phyloP scores from a whole-genome alignment of 2,888 invertebrate species.

The Geotrupes spiniger region DNA sequence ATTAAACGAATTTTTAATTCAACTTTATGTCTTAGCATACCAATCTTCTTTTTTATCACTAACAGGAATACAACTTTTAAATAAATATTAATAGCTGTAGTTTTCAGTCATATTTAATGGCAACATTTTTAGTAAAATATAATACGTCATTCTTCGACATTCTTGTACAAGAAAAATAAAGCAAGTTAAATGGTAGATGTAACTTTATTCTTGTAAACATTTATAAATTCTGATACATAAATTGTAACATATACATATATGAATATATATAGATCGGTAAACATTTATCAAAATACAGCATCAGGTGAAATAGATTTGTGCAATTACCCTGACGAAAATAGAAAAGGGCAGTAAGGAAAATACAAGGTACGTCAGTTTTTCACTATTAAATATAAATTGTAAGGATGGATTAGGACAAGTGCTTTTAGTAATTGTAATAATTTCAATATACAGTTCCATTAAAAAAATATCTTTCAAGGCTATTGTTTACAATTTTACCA shows the following conservation, averaged over 20 bases:
- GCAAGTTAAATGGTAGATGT: not conserved
- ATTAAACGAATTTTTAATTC: no score
- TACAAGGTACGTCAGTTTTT: not conserved
- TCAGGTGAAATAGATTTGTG: constrained; percentile 16
- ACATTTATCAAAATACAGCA: constrained; percentile 22
- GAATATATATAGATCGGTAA: constrained; percentile 15
- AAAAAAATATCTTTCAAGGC: not conserved
- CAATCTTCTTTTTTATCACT: no score
- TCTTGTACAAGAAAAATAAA: no score
- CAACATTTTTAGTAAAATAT: no score
- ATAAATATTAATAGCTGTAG: no score
- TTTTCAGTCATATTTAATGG: no score
- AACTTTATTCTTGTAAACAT: constrained; percentile 19
- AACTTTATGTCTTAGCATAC: no score
- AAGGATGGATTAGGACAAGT: no score
- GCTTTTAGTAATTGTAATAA: no score
- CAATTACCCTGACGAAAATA: constrained; percentile 18
- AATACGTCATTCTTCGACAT: no score
- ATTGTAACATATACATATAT: constrained; percentile 16
- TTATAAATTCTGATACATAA: constrained; percentile 19
- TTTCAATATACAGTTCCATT: not conserved
- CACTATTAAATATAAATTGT: no score
- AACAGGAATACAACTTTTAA: no score
- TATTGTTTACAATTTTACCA: not conserved
- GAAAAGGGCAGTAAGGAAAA: constrained; percentile 3